These are phyloP conservation scores for Ormyrus rosae DNA, from an alignment of 2,888 invertebrate genomes.

Conservation along the genomic window DNA sequence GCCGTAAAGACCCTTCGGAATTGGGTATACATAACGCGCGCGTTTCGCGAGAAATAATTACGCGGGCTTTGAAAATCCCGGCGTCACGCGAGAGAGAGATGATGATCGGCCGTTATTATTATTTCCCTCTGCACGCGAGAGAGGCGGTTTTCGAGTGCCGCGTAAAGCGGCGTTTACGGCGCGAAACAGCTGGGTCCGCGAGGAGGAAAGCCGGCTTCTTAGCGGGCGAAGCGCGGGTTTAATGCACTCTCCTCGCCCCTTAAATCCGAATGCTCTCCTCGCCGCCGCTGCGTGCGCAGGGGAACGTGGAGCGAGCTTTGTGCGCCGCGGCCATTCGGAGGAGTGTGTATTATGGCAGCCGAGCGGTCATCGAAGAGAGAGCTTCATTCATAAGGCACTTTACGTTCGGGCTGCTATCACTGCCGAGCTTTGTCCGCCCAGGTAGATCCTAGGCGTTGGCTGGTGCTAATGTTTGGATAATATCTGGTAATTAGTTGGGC, in stretches of 20 bases:
- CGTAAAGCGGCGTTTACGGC: conserved; percentile 17
- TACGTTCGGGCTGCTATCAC: too few relatives aligned
- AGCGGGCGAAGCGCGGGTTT: conserved; percentile 2
- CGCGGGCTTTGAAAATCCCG: not conserved
- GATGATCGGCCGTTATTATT: not conserved
- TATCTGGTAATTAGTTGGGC: too few relatives aligned
- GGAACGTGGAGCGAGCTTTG: too few relatives aligned
- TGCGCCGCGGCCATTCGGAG: too few relatives aligned
- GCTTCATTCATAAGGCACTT: too few relatives aligned
- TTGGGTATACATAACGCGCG: not conserved
- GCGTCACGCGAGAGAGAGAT: too few relatives aligned
- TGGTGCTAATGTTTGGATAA: too few relatives aligned
- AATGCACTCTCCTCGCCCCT: conserved; percentile 18
- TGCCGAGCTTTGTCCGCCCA: too few relatives aligned
- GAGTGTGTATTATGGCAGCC: too few relatives aligned
- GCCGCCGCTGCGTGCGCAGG: not conserved
- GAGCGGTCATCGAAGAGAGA: too few relatives aligned
- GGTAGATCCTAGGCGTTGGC: too few relatives aligned
- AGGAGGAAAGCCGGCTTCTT: not conserved
- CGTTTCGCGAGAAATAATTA: not conserved
- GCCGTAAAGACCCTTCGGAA: not conserved
- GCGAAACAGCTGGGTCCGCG: not conserved
- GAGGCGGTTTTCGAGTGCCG: not conserved
- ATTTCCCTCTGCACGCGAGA: not conserved
- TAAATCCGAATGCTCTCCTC: conserved; percentile 17